phyloP scores from a whole-genome alignment of 2,888 invertebrate species.

The Carabus problematicus region DNA sequence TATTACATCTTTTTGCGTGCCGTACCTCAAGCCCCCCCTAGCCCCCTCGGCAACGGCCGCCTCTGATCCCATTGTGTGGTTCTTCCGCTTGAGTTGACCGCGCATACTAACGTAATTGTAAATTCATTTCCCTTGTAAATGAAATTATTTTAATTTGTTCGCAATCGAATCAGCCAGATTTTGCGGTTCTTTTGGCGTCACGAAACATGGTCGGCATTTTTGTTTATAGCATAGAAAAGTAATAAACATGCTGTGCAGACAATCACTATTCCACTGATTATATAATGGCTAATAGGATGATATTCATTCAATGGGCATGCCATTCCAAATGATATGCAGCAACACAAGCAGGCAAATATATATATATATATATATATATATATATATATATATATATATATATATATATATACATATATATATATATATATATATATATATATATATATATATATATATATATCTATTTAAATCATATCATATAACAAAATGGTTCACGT shows the following conservation, averaged over 20 bases:
- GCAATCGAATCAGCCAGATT: slow-evolving; percentile 36
- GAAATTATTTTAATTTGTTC: slow-evolving; percentile 38
- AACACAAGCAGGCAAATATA: neutral
- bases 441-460: neutral
- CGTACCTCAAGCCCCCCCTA: neutral
- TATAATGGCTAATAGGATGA: too few species aligned
- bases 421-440: slow-evolving; percentile 2
- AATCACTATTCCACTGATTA: too few species aligned
- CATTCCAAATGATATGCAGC: too few species aligned
- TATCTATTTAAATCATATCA: too few species aligned
- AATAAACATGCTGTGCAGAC: neutral
- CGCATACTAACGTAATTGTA: slow-evolving; percentile 38
- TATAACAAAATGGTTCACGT: neutral
- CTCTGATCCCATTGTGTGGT: slow-evolving; percentile 51
- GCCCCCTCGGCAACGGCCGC: slow-evolving; percentile 46
- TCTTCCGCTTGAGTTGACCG: slow-evolving; percentile 39
- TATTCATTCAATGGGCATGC: too few species aligned
- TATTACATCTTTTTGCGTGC: slow-evolving; percentile 39
- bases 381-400: slow-evolving; percentile 23
- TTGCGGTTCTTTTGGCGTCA: slow-evolving; percentile 31
- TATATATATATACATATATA: slow-evolving; percentile 7
- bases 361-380: slow-evolving; percentile 3
- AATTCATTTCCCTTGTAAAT: slow-evolving; percentile 38
- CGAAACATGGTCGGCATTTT: neutral
- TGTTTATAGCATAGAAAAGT: neutral